These are phyloP conservation scores for Columba guinea DNA, from an alignment of 2,797 vertebrate species.

Conservation along the genomic window DNA sequence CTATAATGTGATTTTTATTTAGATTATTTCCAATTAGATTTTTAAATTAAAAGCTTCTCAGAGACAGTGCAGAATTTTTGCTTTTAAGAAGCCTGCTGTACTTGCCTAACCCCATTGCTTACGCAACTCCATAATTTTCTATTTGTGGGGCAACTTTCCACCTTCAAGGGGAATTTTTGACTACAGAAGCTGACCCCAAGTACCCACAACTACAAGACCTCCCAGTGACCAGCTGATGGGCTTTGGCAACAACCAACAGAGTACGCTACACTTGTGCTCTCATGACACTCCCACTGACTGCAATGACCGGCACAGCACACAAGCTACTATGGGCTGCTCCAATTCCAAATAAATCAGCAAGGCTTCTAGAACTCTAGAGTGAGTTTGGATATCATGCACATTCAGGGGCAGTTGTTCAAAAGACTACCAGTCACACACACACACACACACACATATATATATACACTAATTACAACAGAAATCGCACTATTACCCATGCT, in stretches of 20 bases:
- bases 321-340: fast-evolving
- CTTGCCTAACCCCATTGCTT: neutral
- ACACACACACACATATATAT: too few relatives aligned
- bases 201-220: neutral
- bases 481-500: neutral
- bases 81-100: neutral
- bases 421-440: neutral
- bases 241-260: neutral
- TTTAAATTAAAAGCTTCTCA: neutral
- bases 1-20: neutral
- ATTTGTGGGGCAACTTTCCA: neutral
- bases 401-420: neutral
- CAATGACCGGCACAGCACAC: neutral
- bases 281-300: neutral
- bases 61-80: neutral
- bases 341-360: neutral
- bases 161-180: neutral
- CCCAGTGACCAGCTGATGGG: neutral
- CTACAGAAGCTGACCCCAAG: neutral
- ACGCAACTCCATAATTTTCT: neutral
- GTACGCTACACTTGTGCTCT: fast-evolving
- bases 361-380: neutral
- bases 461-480: neutral
- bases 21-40: neutral
- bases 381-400: neutral